phyloP scores from a whole-genome alignment of 2,797 vertebrate genomes.

The Dendrocincla tyrannina region DNA sequence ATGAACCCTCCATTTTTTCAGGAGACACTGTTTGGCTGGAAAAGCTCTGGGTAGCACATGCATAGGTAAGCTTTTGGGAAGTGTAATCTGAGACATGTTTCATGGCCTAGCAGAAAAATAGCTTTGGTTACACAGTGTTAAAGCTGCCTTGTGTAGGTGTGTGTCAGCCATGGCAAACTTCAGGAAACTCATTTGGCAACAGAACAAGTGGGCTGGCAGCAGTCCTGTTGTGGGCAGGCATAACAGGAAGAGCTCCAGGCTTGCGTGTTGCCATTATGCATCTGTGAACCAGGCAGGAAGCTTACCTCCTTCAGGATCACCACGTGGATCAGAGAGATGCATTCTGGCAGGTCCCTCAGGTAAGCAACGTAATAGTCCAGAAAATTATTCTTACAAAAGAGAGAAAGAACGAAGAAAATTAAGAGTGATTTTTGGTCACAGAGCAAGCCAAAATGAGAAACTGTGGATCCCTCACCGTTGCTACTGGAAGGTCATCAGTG shows the following conservation, averaged over 20 bases:
- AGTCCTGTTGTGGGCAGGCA: neutral
- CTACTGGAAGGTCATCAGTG: neutral
- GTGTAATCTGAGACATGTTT: neutral
- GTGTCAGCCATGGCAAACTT: fast-evolving
- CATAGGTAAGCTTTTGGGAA: neutral
- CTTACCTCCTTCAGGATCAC: slow-evolving; percentile 82
- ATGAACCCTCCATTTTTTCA: neutral
- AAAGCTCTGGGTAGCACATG: neutral
- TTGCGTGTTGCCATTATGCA: neutral
- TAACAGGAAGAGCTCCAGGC: neutral
- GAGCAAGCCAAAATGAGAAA: neutral
- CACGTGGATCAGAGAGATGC: slow-evolving; percentile 87
- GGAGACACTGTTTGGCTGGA: neutral
- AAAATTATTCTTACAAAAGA: slow-evolving; percentile 87
- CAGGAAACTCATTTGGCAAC: neutral
- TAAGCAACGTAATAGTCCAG: slow-evolving; percentile 94
- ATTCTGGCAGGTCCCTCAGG: slow-evolving; percentile 93
- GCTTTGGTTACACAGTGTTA: neutral
- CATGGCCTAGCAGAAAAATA: neutral
- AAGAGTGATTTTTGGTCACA: neutral
- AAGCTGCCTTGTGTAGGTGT: neutral
- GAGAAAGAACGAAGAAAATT: neutral
- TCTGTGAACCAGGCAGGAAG: neutral
- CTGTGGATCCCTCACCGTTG: neutral
- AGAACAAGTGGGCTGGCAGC: neutral